These are phyloP conservation scores for Drosophila formosana DNA, from an alignment of 2,888 invertebrate species.

Conservation along the genomic window DNA sequence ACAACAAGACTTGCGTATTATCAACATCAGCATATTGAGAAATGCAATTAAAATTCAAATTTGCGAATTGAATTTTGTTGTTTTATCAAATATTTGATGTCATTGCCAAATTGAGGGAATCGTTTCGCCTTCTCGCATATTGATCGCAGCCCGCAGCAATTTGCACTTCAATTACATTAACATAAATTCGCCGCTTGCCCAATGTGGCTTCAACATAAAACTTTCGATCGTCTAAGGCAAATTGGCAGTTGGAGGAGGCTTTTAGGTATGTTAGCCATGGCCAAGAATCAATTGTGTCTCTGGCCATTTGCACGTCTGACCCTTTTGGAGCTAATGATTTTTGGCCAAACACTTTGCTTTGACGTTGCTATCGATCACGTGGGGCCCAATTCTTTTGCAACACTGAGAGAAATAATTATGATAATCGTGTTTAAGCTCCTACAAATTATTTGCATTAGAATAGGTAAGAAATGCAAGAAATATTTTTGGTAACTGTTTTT, in stretches of 20 bases:
- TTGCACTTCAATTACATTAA: constrained; percentile 46
- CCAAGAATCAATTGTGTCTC: constrained; percentile 36
- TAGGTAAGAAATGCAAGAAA: not conserved
- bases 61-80: constrained; percentile 5
- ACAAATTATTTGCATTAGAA: not conserved
- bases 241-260: constrained; percentile 11
- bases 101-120: constrained; percentile 50
- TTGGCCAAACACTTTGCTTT: constrained; percentile 47
- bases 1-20: constrained; percentile 28
- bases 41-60: constrained; percentile 15
- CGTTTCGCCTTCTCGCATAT: constrained; percentile 43
- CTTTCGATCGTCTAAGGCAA: constrained; percentile 53
- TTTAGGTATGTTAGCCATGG: constrained; percentile 20
- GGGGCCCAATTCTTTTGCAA: constrained; percentile 46
- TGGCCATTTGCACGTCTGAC: constrained; percentile 70
- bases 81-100: constrained; percentile 39
- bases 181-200: constrained; percentile 49
- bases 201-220: constrained; percentile 47
- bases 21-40: constrained; percentile 7
- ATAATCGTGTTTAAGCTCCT: no score
- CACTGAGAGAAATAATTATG: constrained; percentile 48
- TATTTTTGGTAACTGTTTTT: not conserved
- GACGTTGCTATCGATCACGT: constrained; percentile 23
- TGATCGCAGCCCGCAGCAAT: constrained; percentile 31
- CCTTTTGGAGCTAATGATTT: constrained; percentile 67